Evolutionary conservation across 2,888 invertebrate species (phyloP).

Genomic region (Latheticus oryzae): DNA sequence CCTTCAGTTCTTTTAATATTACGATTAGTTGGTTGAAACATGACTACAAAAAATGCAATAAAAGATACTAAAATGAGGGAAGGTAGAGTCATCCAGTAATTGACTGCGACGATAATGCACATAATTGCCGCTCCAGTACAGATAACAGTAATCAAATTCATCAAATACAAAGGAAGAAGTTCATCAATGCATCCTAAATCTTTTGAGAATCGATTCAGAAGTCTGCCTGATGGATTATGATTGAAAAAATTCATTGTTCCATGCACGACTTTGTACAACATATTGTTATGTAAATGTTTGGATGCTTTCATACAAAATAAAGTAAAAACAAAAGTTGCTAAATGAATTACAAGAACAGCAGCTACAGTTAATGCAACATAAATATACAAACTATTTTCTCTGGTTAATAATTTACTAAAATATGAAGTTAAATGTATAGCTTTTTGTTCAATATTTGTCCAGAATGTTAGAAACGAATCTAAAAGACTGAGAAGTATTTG

Average conservation of each 20-base stretch:
- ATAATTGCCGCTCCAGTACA: constrained; percentile 1
- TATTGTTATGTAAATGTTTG: neutral
- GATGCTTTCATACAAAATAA: constrained; percentile 6
- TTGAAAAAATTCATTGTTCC: constrained; percentile 11
- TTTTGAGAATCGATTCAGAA: constrained; percentile 12
- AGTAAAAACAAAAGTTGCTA: neutral
- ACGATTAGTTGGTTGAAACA: constrained; percentile 8
- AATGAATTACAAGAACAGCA: neutral
- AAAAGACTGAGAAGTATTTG: neutral
- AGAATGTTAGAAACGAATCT: constrained; percentile 11
- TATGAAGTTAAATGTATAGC: neutral
- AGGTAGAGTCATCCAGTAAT: constrained; percentile 22
- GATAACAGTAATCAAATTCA: neutral
- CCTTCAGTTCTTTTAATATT: constrained; percentile 23
- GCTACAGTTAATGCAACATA: neutral
- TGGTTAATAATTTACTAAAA: neutral
- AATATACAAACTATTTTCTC: constrained; percentile 3
- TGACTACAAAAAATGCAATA: neutral
- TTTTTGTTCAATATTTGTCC: constrained; percentile 9
- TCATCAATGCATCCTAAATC: constrained; percentile 21
- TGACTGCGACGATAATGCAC: constrained; percentile 3
- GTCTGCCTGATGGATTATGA: neutral
- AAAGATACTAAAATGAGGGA: neutral
- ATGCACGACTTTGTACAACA: constrained; percentile 3
- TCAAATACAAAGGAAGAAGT: constrained; percentile 1